Conservation (phyloP, 1,140 invertebrate genomes). For the Ips typographus region DNA sequence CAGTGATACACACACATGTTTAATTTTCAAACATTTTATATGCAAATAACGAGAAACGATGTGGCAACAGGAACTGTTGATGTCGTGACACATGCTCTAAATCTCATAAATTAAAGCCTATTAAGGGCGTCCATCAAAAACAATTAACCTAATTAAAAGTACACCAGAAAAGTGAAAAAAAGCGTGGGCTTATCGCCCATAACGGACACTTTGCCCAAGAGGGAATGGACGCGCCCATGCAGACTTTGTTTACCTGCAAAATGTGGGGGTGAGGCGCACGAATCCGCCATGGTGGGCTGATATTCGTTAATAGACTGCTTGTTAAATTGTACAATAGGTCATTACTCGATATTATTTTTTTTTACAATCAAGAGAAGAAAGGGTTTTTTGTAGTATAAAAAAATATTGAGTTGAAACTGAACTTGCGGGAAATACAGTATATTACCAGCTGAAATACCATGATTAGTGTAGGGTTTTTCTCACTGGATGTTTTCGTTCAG, state of each 20-base stretch:
- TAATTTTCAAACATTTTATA: too few species aligned
- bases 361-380: too few species aligned
- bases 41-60: too few species aligned
- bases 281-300: conserved; percentile 13
- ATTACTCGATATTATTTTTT: conserved; percentile 6
- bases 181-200: conserved; percentile 16
- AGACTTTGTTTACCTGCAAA: conserved; percentile 17
- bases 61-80: background rate
- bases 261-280: conserved; percentile 26
- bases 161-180: background rate
- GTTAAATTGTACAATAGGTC: conserved; percentile 15
- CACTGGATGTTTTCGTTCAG: too few species aligned
- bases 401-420: too few species aligned
- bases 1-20: too few species aligned
- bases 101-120: background rate
- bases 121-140: conserved; percentile 9
- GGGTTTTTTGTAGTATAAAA: too few species aligned
- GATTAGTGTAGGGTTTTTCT: too few species aligned
- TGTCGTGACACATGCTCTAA: background rate
- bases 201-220: conserved; percentile 20
- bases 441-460: too few species aligned
- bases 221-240: conserved; percentile 21
- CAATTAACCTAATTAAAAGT: conserved; percentile 26
- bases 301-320: conserved; percentile 12
- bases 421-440: too few species aligned